Conservation (phyloP, 2,888 invertebrate genomes). For the Eucriotettix oculatus region DNA sequence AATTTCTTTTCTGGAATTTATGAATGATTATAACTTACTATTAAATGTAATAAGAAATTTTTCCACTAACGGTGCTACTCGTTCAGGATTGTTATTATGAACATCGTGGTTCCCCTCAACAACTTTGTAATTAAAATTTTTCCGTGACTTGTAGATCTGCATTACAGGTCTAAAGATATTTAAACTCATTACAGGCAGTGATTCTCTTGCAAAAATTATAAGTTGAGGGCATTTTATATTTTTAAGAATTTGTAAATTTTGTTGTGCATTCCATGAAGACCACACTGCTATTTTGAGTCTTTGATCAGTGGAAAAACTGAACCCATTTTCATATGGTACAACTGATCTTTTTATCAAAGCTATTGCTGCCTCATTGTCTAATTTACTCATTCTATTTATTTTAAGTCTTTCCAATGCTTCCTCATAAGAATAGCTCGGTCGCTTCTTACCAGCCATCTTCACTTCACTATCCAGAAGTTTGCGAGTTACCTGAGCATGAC, state of each 20-base stretch:
- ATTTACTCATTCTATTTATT: slow-evolving; percentile 22
- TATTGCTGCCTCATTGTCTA: slow-evolving; percentile 31
- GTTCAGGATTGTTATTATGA: slow-evolving; percentile 39
- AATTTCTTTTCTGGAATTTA: background rate
- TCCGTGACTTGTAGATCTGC: slow-evolving; percentile 13
- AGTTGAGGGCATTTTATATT: slow-evolving; percentile 23
- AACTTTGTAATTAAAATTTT: slow-evolving; percentile 18
- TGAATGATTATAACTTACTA: slow-evolving; percentile 5
- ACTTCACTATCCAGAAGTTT: slow-evolving; percentile 21
- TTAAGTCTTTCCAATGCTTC: slow-evolving; percentile 24
- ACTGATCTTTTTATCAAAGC: slow-evolving; percentile 31
- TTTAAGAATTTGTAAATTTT: slow-evolving; percentile 5
- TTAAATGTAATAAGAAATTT: slow-evolving; percentile 25
- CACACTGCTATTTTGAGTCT: slow-evolving; percentile 27
- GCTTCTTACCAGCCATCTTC: slow-evolving; percentile 10
- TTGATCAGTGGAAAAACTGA: slow-evolving; percentile 37
- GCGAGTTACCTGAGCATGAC: slow-evolving; percentile 24
- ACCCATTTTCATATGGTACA: slow-evolving; percentile 26
- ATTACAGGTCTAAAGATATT: slow-evolving; percentile 11
- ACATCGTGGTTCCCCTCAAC: slow-evolving; percentile 43
- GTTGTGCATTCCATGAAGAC: slow-evolving; percentile 14
- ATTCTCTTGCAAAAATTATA: slow-evolving; percentile 19
- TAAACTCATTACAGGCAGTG: slow-evolving; percentile 16
- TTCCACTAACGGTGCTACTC: slow-evolving; percentile 30
- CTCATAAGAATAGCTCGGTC: slow-evolving; percentile 17